A percentile compares a stretch with the other conserved stretches of the same genome.
phyloP scores from a whole-genome alignment of 2,797 vertebrate species.

The Phrynocephalus forsythii region DNA sequence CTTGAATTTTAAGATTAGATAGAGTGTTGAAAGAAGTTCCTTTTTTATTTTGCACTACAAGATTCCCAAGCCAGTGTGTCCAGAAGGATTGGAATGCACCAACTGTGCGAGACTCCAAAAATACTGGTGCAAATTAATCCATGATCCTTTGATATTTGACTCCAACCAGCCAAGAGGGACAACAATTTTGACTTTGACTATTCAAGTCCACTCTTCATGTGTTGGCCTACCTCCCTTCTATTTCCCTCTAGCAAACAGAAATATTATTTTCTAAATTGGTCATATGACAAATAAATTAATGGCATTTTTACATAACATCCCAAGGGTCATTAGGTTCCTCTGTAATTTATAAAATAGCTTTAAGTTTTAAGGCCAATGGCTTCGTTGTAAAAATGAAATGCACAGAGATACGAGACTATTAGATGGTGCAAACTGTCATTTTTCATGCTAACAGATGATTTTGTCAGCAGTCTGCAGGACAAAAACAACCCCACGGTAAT shows the following conservation, averaged over 20 bases:
- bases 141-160: background rate
- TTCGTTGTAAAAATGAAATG: slow-evolving; percentile 54
- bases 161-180: background rate
- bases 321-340: slow-evolving; percentile 40
- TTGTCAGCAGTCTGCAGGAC: slow-evolving; percentile 49
- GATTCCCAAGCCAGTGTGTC: no score
- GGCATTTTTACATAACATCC: slow-evolving; percentile 47
- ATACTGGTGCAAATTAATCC: background rate
- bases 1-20: background rate
- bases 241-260: slow-evolving; percentile 20
- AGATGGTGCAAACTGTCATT: slow-evolving; percentile 53
- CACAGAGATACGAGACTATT: slow-evolving; percentile 54
- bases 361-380: slow-evolving; percentile 54
- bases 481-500: slow-evolving; percentile 3
- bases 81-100: no score
- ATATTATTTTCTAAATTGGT: background rate
- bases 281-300: slow-evolving; percentile 2
- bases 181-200: background rate
- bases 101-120: no score
- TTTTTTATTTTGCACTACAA: no score
- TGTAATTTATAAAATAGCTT: slow-evolving; percentile 40
- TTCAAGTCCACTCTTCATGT: background rate
- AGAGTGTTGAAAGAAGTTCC: no score
- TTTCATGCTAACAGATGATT: slow-evolving; percentile 70
- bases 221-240: background rate